Percentiles rank a stretch among this genome's conserved stretches.
Conservation (phyloP, 2,113 vertebrate species). For the Thryonomys swinderianus region DNA sequence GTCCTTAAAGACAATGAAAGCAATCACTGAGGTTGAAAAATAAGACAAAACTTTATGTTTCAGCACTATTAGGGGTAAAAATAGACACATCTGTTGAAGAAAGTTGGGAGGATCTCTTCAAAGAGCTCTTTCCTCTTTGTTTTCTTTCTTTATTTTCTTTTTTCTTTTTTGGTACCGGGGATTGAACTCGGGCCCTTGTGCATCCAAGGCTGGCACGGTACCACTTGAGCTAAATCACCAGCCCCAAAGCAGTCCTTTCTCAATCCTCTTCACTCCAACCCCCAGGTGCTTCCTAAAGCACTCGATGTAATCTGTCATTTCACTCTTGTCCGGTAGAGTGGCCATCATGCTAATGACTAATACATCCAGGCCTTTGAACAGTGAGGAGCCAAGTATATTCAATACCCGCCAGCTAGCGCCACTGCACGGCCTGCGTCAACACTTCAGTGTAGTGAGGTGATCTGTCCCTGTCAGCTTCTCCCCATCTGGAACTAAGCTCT, state of each 20-base stretch:
- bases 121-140: too few relatives aligned
- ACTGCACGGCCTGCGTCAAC: neutral
- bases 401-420: neutral
- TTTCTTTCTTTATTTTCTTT: too few relatives aligned
- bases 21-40: constrained; percentile 14
- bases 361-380: neutral
- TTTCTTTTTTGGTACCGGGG: too few relatives aligned
- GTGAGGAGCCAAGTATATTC: neutral
- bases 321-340: neutral
- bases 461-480: neutral
- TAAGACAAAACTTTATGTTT: neutral
- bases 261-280: neutral
- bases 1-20: neutral
- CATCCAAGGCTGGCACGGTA: too few relatives aligned
- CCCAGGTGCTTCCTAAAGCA: neutral
- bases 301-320: neutral
- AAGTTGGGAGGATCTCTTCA: neutral
- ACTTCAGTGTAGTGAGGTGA: neutral
- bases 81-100: neutral
- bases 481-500: neutral
- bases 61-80: neutral
- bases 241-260: neutral
- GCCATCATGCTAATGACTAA: neutral
- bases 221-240: too few relatives aligned
- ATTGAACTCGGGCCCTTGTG: too few relatives aligned